phyloP scores from a whole-genome alignment of 2,888 invertebrate genomes.

The Orchesella flavescens region DNA sequence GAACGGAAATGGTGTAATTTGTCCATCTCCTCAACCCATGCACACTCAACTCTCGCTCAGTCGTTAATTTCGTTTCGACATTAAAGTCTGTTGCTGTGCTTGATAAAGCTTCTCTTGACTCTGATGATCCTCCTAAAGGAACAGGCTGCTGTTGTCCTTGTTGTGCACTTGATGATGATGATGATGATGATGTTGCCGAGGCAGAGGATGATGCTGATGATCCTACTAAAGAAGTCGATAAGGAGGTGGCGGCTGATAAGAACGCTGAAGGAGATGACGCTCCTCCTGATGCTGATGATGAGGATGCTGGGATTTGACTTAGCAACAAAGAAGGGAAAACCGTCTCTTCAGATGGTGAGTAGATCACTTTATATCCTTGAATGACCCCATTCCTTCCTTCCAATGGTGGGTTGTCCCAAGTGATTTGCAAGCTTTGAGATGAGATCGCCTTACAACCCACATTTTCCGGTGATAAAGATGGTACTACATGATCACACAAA shows the following conservation, averaged over 20 bases:
- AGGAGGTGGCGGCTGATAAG: constrained; percentile 31
- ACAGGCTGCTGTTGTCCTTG: not conserved
- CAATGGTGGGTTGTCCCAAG: constrained; percentile 81
- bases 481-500: constrained; percentile 76
- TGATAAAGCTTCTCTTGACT: constrained; percentile 8
- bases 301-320: constrained; percentile 31
- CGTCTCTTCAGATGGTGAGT: constrained; percentile 44
- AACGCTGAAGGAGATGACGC: constrained; percentile 30
- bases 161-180: constrained; percentile 26
- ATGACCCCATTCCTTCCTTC: constrained; percentile 75
- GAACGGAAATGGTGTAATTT: constrained; percentile 92
- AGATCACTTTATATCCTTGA: constrained; percentile 79
- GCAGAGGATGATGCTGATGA: constrained; percentile 15
- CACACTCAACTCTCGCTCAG: constrained; percentile 81
- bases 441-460: constrained; percentile 82
- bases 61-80: constrained; percentile 80
- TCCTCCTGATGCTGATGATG: constrained; percentile 26
- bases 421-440: constrained; percentile 82
- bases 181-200: constrained; percentile 15
- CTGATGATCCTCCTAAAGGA: constrained; percentile 12
- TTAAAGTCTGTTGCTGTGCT: constrained; percentile 35
- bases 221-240: constrained; percentile 20
- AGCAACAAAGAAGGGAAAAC: constrained; percentile 28
- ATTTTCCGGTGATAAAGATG: constrained; percentile 81
- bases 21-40: constrained; percentile 76